Percentiles rank a stretch among this genome's conserved stretches.
phyloP scores from a whole-genome alignment of 2,888 invertebrate species.

The Leptogaster cylindrica region DNA sequence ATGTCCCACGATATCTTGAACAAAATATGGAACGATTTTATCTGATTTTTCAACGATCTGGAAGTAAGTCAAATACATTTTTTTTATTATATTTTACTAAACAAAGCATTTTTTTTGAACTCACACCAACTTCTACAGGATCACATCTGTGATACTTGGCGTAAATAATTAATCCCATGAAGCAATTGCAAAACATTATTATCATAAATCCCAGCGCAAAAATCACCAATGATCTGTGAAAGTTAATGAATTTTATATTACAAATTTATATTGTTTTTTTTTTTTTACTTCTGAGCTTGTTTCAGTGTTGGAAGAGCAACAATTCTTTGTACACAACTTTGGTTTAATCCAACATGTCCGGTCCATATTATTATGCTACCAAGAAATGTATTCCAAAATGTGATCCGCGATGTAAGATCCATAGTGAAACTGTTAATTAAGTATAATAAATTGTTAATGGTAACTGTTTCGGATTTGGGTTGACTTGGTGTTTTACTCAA shows the following conservation, averaged over 20 bases:
- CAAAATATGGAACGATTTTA: slow-evolving; percentile 66
- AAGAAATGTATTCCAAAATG: slow-evolving; percentile 69
- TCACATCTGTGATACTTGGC: slow-evolving; percentile 68
- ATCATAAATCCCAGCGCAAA: slow-evolving; percentile 66
- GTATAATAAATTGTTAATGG: no score
- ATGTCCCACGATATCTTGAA: slow-evolving; percentile 64
- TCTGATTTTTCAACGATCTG: slow-evolving; percentile 58
- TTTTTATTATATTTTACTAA: no score
- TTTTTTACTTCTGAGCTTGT: slow-evolving; percentile 64
- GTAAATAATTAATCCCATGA: slow-evolving; percentile 67
- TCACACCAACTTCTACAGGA: slow-evolving; percentile 64
- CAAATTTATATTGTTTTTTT: not conserved
- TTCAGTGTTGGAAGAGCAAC: slow-evolving; percentile 67
- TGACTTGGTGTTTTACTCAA: slow-evolving; percentile 55
- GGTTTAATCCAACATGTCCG: slow-evolving; percentile 72
- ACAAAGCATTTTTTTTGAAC: not conserved
- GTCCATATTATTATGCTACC: slow-evolving; percentile 68
- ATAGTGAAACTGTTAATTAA: slow-evolving; percentile 63
- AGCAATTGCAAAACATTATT: slow-evolving; percentile 67
- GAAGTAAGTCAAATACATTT: not conserved
- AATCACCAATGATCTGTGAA: slow-evolving; percentile 63
- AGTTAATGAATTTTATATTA: not conserved
- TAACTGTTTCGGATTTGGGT: no score
- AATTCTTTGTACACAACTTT: slow-evolving; percentile 76
- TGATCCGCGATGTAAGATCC: slow-evolving; percentile 68